Percentiles rank a stretch among this genome's conserved stretches.
Evolutionary conservation across 2,888 invertebrate species (phyloP).

Genomic region (Panzeria rudis): DNA sequence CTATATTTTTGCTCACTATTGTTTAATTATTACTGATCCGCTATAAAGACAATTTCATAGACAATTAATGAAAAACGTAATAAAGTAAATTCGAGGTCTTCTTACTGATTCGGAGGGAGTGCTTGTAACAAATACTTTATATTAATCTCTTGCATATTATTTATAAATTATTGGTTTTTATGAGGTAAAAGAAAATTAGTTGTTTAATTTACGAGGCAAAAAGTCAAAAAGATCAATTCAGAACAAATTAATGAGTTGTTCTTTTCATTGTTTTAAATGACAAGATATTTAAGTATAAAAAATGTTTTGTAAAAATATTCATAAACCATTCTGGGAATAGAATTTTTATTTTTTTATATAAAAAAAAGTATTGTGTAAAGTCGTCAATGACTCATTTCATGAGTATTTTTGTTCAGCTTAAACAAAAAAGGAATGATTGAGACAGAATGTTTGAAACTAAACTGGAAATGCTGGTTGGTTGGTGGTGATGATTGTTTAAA

Average conservation of each 20-base stretch:
- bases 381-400: constrained; percentile 12
- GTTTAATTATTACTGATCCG: constrained; percentile 20
- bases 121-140: not conserved
- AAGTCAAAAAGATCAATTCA: constrained; percentile 27
- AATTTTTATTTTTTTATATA: not conserved
- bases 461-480: constrained; percentile 19
- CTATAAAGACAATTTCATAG: constrained; percentile 58
- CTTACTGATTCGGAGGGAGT: not conserved
- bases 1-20: not conserved
- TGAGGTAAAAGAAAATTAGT: constrained; percentile 38
- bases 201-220: constrained; percentile 21
- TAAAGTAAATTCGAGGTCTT: constrained; percentile 27
- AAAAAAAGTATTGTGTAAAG: constrained; percentile 12
- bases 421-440: not conserved
- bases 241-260: constrained; percentile 11
- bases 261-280: constrained; percentile 1
- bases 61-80: constrained; percentile 57
- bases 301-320: constrained; percentile 18
- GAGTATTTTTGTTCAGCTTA: constrained; percentile 17
- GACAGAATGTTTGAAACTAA: constrained; percentile 9
- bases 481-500: constrained; percentile 21
- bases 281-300: not conserved
- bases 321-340: constrained; percentile 23
- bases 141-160: constrained; percentile 29
- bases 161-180: constrained; percentile 24